Base-by-base conservation (phyloP, 2,888 invertebrate species). In the Ommatoiulus sabulosus region DNA sequence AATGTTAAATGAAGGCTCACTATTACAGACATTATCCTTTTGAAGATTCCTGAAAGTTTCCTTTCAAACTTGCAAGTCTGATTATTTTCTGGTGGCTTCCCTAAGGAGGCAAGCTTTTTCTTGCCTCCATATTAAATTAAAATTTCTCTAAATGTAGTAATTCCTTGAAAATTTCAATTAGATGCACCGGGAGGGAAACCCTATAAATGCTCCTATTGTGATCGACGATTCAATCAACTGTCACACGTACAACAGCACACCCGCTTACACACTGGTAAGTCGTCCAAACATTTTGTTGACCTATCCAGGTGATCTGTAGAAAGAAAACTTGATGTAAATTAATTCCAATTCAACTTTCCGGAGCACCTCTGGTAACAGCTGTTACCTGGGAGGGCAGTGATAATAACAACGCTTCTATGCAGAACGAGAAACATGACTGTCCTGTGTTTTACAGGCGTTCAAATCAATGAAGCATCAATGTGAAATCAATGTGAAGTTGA, bases 181-280 rank as follows among this genome's bases (percentile, higher is more conserved):
- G 57, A 57, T 15, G 15, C 57, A 10, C 4, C 15, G 12, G 17
- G 4, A 57, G 15, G 17, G 10, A 4, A 4, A 57, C 10, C 98
- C 17, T 98, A 98, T 94, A 98, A 98, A 94, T 98, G 98, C 94
- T 97, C 97, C 92, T 98, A 98, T 94, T 98, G 98, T 93, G 98
- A 98, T 93, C 94, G 98, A 90, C 94, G 98, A 92, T 99, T 99
- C 94, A 99, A 99, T 93, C 98, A 98, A 93, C 95, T 99, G 90
- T 97, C 97, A 91, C 99, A 98, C 93, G 98, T 99, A 12, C 98
- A 98, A 92, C 98, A 98, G 92, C 98, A 98, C 93, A 98, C 98
- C 87, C 95, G 98, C 91, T 94, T 98, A 89, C 98, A 98, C 93
- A 98, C 98, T 93, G 98, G 98, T 98, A 93, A 57, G 87, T 48